A percentile compares a stretch with the other conserved stretches of the same genome.
Conservation (phyloP, 2,888 invertebrate species). For the Drosophila meridionalis region DNA sequence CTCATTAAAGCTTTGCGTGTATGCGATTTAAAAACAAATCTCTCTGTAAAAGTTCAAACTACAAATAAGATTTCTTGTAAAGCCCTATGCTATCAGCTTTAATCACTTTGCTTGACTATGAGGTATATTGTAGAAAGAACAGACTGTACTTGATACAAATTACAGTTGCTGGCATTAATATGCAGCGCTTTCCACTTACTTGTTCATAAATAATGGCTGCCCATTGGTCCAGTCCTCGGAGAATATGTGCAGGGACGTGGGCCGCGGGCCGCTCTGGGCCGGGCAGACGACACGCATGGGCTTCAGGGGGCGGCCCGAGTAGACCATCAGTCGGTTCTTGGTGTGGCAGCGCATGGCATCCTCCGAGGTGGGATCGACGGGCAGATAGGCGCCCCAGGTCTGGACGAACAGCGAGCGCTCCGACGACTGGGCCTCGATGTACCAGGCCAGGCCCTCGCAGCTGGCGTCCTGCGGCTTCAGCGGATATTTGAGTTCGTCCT, state of each 20-base stretch:
- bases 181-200: constrained; percentile 76
- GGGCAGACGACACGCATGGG: constrained; percentile 90
- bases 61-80: neutral
- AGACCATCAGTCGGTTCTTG: constrained; percentile 91
- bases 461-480: constrained; percentile 86
- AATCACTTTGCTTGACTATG: neutral
- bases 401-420: constrained; percentile 93
- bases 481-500: constrained; percentile 88
- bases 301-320: constrained; percentile 89
- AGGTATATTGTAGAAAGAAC: neutral
- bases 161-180: neutral
- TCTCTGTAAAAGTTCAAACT: neutral
- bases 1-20: neutral
- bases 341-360: constrained; percentile 91
- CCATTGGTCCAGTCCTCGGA: constrained; percentile 90
- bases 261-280: constrained; percentile 88
- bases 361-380: constrained; percentile 87
- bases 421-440: constrained; percentile 91
- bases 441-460: constrained; percentile 88
- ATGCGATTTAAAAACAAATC: neutral
- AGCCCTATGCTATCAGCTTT: neutral
- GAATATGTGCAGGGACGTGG: constrained; percentile 91
- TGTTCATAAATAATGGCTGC: constrained; percentile 84
- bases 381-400: constrained; percentile 92
- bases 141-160: neutral